Conservation (phyloP, 1,140 invertebrate genomes). For the Trachelipus rathkii region DNA sequence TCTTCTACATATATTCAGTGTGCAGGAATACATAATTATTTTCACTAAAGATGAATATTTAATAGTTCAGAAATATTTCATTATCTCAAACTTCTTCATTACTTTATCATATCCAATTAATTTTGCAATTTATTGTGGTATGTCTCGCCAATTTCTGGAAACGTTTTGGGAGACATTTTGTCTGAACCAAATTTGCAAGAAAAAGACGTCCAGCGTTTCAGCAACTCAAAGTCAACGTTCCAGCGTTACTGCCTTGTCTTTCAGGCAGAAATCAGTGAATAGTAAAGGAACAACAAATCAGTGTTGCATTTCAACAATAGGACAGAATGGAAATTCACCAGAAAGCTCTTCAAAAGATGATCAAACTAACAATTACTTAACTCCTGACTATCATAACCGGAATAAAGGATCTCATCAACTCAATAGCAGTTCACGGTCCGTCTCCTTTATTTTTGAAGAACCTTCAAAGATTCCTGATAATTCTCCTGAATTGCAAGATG, state of each 20-base stretch:
- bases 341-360: background rate
- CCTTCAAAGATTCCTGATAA: background rate
- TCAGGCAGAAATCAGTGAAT: background rate
- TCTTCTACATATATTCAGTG: constrained; percentile 73
- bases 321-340: background rate
- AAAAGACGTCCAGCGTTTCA: background rate
- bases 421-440: background rate
- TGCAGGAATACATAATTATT: constrained; percentile 54
- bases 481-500: background rate
- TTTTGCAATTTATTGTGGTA: constrained; percentile 93
- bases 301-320: background rate
- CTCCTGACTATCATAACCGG: background rate
- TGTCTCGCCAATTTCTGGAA: constrained; percentile 87
- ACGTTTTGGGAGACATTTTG: constrained; percentile 60
- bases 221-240: background rate
- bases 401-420: background rate
- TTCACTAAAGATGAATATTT: constrained; percentile 62
- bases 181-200: background rate
- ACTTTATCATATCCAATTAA: constrained; percentile 87
- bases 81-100: constrained; percentile 87
- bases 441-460: background rate
- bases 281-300: background rate
- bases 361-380: background rate
- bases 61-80: constrained; percentile 75
- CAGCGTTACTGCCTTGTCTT: background rate